Base-by-base conservation (phyloP, 1,140 invertebrate genomes). In the Sipha flava region DNA sequence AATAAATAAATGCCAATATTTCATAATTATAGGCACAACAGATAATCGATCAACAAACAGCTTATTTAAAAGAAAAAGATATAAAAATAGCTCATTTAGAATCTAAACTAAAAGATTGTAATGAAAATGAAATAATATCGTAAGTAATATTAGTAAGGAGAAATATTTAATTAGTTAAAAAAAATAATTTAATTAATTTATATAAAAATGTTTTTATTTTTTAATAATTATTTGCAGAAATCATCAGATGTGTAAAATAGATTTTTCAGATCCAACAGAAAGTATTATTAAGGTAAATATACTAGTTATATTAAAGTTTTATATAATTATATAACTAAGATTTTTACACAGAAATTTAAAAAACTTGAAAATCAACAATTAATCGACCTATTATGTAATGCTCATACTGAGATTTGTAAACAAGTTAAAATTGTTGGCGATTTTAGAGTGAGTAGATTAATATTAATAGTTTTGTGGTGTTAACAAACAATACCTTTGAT, bases 321-420 rank as follows among this genome's bases (percentile, higher is more conserved):
- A 16, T 31, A 9, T 12, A 45, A 6, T 49, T 49, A 31, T 29
- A 49, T 66, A 68, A 57, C 31, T 70, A 12, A n/a, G 49, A 52
- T 77, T 59, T 10, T 57, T 59, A 12, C 23, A 77, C 31, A 77
- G 73, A 77, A 77, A 43, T 59, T 57, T 1, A 59, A 77, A 26
- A 31, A 12, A 40, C 18, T 59, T 23, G 34, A 77, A 57, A 77
- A 77, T 10, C 73, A 45, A 59, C 73, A 77, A 77, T 52, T 77
- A 1, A 0, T 77, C 2, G 23, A 77, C 0, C 34, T 77, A 43
- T 37, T 77, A 57, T 18, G n/a, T 26, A 23, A 37, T 10, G 73
- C 52, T 40, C 47, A 77, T 7, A 77, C 26, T 21, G 18, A 77
- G 43, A 57, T 77, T 29, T 54, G 52, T 57, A 52, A 77, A 43